phyloP scores from a whole-genome alignment of 2,888 invertebrate species.

The Pollenia labialis region DNA sequence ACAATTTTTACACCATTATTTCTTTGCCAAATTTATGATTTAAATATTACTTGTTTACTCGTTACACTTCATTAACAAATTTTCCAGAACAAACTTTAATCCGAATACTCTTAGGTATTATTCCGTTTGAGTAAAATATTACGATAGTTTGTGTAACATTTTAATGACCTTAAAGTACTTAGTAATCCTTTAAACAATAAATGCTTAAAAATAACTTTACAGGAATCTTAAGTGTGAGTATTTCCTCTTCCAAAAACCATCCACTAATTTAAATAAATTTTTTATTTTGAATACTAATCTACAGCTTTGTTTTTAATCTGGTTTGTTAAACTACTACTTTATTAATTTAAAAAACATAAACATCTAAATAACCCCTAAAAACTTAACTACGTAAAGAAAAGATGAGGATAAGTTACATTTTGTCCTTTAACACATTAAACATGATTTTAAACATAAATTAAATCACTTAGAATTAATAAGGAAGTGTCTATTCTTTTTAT shows the following conservation, averaged over 20 bases:
- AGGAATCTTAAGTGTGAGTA: too few relatives aligned
- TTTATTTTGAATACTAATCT: background rate
- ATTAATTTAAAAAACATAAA: slow-evolving; percentile 73
- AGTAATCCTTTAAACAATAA: background rate
- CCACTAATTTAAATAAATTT: background rate
- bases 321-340: slow-evolving; percentile 49
- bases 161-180: background rate
- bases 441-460: slow-evolving; percentile 63
- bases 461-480: slow-evolving; percentile 63
- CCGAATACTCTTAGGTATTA: background rate
- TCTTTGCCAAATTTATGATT: too few relatives aligned
- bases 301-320: slow-evolving; percentile 15
- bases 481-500: slow-evolving; percentile 53
- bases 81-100: background rate
- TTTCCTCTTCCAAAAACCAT: background rate
- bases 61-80: too few relatives aligned
- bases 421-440: slow-evolving; percentile 53
- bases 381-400: slow-evolving; percentile 5
- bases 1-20: too few relatives aligned
- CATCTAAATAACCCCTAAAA: slow-evolving; percentile 68
- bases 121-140: background rate
- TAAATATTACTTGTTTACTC: too few relatives aligned
- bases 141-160: background rate
- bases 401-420: slow-evolving; percentile 47
- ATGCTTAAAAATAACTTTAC: background rate